phyloP scores from a whole-genome alignment of 2,888 invertebrate species.

The Papilio protenor region DNA sequence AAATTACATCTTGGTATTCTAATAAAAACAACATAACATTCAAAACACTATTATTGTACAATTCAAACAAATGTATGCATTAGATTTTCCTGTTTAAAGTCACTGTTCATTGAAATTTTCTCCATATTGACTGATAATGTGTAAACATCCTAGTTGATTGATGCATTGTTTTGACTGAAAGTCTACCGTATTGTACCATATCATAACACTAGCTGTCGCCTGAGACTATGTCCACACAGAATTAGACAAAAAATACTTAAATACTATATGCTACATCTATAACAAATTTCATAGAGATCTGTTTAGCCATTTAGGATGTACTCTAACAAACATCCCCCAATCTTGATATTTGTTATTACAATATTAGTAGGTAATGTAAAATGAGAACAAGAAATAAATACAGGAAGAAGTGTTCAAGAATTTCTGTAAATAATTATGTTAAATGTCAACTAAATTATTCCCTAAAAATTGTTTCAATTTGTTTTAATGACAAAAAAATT shows the following conservation, averaged over 20 bases:
- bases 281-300: no score
- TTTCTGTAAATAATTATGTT: neutral
- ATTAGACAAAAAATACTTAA: no score
- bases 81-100: constrained; percentile 10
- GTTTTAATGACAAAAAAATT: neutral
- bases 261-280: no score
- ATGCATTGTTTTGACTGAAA: neutral
- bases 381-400: neutral
- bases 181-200: neutral
- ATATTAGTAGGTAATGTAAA: neutral
- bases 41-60: neutral
- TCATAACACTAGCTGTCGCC: neutral
- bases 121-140: neutral
- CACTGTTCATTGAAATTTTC: neutral
- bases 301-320: no score
- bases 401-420: neutral
- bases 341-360: no score
- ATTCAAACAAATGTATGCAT: neutral
- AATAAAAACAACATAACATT: neutral
- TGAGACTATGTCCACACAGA: no score
- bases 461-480: neutral
- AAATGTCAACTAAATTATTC: no score
- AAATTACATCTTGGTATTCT: neutral
- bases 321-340: no score
- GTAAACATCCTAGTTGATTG: constrained; percentile 17